phyloP scores from a whole-genome alignment of 2,113 vertebrate species.

The Rhodinocichla rosea region DNA sequence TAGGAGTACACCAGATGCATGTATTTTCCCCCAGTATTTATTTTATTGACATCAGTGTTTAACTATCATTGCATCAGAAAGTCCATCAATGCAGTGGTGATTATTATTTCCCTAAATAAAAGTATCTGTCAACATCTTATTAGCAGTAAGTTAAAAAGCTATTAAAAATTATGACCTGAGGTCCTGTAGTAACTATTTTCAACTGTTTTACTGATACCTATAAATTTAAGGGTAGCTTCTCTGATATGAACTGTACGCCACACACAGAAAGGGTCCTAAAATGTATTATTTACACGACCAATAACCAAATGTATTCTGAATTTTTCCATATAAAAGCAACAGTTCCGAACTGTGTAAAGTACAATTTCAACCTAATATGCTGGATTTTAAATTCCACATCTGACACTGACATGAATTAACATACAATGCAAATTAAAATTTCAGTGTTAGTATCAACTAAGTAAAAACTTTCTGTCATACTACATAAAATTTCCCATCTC shows the following conservation, averaged over 20 bases:
- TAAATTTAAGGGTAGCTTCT: neutral
- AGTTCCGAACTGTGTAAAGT: neutral
- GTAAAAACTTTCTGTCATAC: neutral
- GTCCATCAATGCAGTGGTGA: neutral
- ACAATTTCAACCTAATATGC: neutral
- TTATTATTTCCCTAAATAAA: neutral
- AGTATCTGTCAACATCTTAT: neutral
- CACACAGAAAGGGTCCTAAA: neutral
- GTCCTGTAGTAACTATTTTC: neutral
- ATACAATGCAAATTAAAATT: rapidly evolving
- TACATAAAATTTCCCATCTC: neutral
- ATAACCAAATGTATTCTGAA: neutral
- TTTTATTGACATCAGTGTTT: neutral
- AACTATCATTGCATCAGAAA: neutral
- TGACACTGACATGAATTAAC: neutral
- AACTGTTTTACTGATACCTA: neutral
- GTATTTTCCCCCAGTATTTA: neutral
- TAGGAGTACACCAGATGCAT: neutral
- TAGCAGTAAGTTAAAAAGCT: neutral
- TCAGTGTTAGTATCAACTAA: neutral
- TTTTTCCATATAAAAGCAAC: neutral
- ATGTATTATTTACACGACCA: neutral
- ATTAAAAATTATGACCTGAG: neutral
- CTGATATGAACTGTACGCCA: neutral
- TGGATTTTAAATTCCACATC: neutral